Percentiles rank a stretch among this genome's conserved stretches.
phyloP scores from a whole-genome alignment of 2,888 invertebrate species.

The Linnaemya vulpina region DNA sequence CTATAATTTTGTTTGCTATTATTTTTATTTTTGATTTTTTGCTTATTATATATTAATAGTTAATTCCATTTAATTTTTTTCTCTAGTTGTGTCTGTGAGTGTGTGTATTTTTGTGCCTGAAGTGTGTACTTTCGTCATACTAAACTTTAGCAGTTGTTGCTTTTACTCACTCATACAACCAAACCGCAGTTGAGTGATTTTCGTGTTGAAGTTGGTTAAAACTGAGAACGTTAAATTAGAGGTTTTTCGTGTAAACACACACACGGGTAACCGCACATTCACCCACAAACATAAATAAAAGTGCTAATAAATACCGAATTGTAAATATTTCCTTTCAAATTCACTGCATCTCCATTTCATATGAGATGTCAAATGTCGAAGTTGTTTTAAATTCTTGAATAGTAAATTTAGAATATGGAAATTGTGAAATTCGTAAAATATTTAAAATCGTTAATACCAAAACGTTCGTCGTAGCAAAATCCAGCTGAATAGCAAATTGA shows the following conservation, averaged over 20 bases:
- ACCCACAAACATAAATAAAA: neutral
- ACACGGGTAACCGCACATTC: constrained; percentile 24
- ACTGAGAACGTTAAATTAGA: constrained; percentile 49
- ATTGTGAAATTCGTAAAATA: too few relatives aligned
- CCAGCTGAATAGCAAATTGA: too few relatives aligned
- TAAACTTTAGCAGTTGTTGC: constrained; percentile 57
- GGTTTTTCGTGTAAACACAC: too few relatives aligned
- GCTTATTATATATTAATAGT: neutral
- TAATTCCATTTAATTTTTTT: neutral
- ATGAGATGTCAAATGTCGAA: too few relatives aligned
- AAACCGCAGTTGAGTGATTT: constrained; percentile 67
- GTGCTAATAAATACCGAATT: too few relatives aligned
- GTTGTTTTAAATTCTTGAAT: too few relatives aligned
- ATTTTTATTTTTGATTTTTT: constrained; percentile 8
- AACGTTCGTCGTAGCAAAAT: too few relatives aligned
- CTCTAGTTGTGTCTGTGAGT: neutral
- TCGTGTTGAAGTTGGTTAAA: constrained; percentile 52
- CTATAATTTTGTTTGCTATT: constrained; percentile 15
- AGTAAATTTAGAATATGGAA: too few relatives aligned
- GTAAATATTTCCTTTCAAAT: too few relatives aligned
- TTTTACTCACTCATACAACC: constrained; percentile 19
- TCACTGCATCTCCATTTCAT: too few relatives aligned
- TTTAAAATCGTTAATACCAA: too few relatives aligned
- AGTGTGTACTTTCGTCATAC: constrained; percentile 5
- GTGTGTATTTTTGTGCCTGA: neutral